A percentile compares a stretch with the other conserved stretches of the same genome.
phyloP scores from a whole-genome alignment of 2,797 vertebrate genomes.

The Lates japonicus region DNA sequence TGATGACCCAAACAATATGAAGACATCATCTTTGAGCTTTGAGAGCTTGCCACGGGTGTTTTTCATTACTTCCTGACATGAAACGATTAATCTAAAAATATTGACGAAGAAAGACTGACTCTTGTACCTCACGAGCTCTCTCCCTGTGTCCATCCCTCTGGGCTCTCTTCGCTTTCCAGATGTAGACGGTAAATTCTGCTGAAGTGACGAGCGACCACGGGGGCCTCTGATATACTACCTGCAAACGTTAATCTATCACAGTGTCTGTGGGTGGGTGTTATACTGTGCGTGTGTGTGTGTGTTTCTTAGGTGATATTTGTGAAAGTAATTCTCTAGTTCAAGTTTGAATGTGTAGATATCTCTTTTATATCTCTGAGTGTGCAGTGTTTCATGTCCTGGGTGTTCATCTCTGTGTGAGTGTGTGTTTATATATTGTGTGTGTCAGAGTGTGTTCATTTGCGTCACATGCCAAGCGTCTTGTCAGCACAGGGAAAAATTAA shows the following conservation, averaged over 20 bases:
- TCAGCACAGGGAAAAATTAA: conserved; percentile 42
- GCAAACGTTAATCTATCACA: conserved; percentile 60
- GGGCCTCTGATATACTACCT: conserved; percentile 62
- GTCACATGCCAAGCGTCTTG: conserved; percentile 1
- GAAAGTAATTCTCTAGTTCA: not conserved
- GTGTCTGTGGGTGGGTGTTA: conserved; percentile 24
- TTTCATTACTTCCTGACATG: not conserved
- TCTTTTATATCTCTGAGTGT: not conserved
- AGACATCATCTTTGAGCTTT: not conserved
- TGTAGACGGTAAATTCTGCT: conserved; percentile 66
- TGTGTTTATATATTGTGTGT: not conserved
- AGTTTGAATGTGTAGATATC: not conserved
- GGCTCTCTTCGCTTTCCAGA: conserved; percentile 58
- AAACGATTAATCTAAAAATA: not conserved
- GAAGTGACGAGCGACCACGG: conserved; percentile 49
- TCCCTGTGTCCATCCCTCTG: not conserved
- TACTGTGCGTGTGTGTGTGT: not conserved
- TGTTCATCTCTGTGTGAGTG: not conserved
- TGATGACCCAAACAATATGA: not conserved
- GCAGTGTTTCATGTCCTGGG: not conserved
- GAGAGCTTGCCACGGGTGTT: not conserved
- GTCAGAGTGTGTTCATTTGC: conserved; percentile 10
- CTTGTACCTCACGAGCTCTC: not conserved
- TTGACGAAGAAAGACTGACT: not conserved
- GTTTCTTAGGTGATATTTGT: not conserved